Conservation (phyloP, 2,797 vertebrate species). For the Etheostoma perlongum region DNA sequence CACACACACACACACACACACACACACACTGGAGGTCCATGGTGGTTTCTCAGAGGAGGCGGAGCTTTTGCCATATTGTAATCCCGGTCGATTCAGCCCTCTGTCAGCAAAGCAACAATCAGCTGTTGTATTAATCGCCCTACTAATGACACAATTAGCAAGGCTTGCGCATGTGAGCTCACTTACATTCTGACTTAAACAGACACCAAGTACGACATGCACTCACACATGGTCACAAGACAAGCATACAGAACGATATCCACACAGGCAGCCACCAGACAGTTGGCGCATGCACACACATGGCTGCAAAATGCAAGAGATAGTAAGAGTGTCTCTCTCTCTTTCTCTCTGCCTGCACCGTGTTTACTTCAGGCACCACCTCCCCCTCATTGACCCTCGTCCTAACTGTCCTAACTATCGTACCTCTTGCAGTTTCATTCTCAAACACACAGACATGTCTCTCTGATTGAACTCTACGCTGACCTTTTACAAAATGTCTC, state of each 20-base stretch:
- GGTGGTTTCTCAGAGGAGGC: slow-evolving; percentile 50
- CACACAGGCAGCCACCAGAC: background rate
- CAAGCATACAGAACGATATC: background rate
- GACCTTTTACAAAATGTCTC: slow-evolving; percentile 78
- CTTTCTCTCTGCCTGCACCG: background rate
- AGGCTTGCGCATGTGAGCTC: slow-evolving; percentile 34
- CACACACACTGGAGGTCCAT: slow-evolving; percentile 28
- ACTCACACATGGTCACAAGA: background rate
- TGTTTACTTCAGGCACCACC: slow-evolving; percentile 36
- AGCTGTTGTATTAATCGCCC: slow-evolving; percentile 76
- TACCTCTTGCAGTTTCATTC: slow-evolving; percentile 52
- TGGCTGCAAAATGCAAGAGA: slow-evolving; percentile 5
- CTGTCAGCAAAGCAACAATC: slow-evolving; percentile 74
- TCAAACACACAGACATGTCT: slow-evolving; percentile 56
- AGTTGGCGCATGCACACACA: slow-evolving; percentile 10
- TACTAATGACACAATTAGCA: slow-evolving; percentile 82
- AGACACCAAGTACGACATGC: background rate
- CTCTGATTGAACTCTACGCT: slow-evolving; percentile 64
- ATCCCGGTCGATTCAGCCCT: slow-evolving; percentile 64
- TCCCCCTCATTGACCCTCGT: slow-evolving; percentile 23
- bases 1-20: background rate
- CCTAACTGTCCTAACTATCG: slow-evolving; percentile 41
- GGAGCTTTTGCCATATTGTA: slow-evolving; percentile 61
- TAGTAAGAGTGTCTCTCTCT: slow-evolving; percentile 16
- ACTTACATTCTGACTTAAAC: slow-evolving; percentile 1